Evolutionary conservation across 92 coral and sea anemone genomes (phyloP), one percentile per base, ranked within the genome.

Genomic region (Muricea muricata): DNA sequence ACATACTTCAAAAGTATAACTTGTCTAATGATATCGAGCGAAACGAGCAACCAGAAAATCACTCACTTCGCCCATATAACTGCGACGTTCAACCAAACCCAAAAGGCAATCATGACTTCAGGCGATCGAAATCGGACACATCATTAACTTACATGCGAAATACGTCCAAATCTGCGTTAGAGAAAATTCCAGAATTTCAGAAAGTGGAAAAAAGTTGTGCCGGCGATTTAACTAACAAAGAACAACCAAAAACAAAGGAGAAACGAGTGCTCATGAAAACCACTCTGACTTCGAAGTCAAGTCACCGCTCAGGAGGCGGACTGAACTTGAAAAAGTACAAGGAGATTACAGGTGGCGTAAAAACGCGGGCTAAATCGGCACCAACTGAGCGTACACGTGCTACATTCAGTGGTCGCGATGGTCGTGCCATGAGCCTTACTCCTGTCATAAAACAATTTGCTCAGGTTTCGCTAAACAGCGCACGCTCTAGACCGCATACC

Each of bases 361-460:
- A 41, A 35, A 57, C 11, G 54, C 83, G 83, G 50, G 83, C 71
- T 0, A 58, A 56, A 34, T 78, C 83, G 12, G 83, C 83, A 20
- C 83, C 83, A 11, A 35, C 65, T 24, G 7, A 21, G 18, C 48
- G 71, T 15, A 25, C 83, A 6, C 67, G 57, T 9, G 52, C 20
- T 32, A 13, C 50, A 21, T 78, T 78, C 33, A 78, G 83, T 55
- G 83, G 83, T 30, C 63, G 65, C 23, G 83, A 78, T 39, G 83
- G 83, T 5, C 83, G 83, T 0, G 3, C 18, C 5, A 78, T 78
- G 83, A 78, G 83, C 34, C 83, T 78, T 17, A 78, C 83, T 55
- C 83, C 83, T 2, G 83, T 78, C 4, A 46, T 78, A 9, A 58
- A 39, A 29, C 81, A 76, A 18, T 18, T 76, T 52, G 57, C 71